Conservation (phyloP, 1,140 invertebrate genomes). For the Hyphantria cunea region DNA sequence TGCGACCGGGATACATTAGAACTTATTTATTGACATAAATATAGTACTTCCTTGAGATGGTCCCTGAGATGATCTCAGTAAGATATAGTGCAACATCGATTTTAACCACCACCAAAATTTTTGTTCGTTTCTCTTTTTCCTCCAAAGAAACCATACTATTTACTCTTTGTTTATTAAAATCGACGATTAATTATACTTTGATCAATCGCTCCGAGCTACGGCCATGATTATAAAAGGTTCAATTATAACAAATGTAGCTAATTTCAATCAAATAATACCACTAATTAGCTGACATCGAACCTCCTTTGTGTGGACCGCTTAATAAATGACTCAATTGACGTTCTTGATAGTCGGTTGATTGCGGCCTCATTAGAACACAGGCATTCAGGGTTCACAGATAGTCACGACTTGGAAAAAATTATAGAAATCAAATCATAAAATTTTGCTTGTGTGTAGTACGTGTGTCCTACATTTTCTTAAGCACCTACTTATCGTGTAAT, state of each 20-base stretch:
- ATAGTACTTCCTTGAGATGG: too few relatives aligned
- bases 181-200: constrained; percentile 65
- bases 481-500: too few relatives aligned
- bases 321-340: constrained; percentile 71
- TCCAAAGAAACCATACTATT: constrained; percentile 19
- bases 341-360: constrained; percentile 62
- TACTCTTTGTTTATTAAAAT: constrained; percentile 55
- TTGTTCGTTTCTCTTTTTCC: not conserved
- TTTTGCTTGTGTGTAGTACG: not conserved
- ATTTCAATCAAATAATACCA: constrained; percentile 74
- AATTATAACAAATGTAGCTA: constrained; percentile 70
- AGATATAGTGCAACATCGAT: too few relatives aligned
- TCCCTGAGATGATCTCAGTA: too few relatives aligned
- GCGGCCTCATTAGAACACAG: constrained; percentile 50
- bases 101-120: not conserved
- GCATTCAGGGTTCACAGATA: constrained; percentile 32
- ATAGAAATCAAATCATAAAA: constrained; percentile 17
- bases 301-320: constrained; percentile 60
- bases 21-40: too few relatives aligned
- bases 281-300: constrained; percentile 68
- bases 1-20: too few relatives aligned
- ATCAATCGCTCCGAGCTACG: constrained; percentile 50
- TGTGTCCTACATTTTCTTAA: too few relatives aligned
- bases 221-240: constrained; percentile 58
- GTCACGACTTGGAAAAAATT: constrained; percentile 46